Evolutionary conservation across 2,113 vertebrate genomes (phyloP).

Genomic region (Nibea albiflora): DNA sequence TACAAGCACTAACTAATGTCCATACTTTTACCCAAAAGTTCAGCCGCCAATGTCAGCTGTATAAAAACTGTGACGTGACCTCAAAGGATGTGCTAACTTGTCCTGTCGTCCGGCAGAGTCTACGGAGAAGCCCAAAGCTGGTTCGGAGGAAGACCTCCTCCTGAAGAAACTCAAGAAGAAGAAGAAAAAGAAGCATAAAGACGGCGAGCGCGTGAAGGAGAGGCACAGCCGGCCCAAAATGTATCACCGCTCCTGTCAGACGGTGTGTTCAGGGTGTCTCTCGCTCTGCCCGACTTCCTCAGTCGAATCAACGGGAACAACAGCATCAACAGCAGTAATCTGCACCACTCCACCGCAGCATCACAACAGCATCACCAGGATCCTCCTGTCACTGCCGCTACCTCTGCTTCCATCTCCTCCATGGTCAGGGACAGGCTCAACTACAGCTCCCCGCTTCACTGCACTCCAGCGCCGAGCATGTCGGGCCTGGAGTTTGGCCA

Average conservation of each 20-base stretch:
- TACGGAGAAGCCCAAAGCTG: constrained; percentile 66
- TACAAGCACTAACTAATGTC: background rate
- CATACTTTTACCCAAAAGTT: background rate
- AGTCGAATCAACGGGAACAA: constrained; percentile 74
- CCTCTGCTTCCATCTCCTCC: constrained; percentile 59
- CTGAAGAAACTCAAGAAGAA: constrained; percentile 82
- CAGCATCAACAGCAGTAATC: constrained; percentile 46
- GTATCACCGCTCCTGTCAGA: constrained; percentile 80
- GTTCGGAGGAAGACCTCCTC: constrained; percentile 75
- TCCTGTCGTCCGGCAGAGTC: constrained; percentile 52
- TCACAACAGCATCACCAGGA: constrained; percentile 62
- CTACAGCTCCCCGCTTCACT: constrained; percentile 72
- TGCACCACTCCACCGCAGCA: constrained; percentile 27
- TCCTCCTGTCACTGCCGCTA: constrained; percentile 34
- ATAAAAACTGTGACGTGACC: background rate
- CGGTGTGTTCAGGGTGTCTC: constrained; percentile 74
- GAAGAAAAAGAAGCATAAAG: constrained; percentile 85
- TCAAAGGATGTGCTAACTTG: background rate
- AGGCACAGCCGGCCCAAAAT: constrained; percentile 76
- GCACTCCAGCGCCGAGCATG: constrained; percentile 43
- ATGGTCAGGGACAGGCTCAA: constrained; percentile 66
- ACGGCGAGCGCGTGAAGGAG: constrained; percentile 74
- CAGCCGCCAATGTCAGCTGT: background rate
- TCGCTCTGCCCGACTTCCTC: constrained; percentile 72
- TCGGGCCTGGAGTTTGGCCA: constrained; percentile 73